Conservation (phyloP, 2,797 vertebrate genomes). For the Eremophila alpestris region DNA sequence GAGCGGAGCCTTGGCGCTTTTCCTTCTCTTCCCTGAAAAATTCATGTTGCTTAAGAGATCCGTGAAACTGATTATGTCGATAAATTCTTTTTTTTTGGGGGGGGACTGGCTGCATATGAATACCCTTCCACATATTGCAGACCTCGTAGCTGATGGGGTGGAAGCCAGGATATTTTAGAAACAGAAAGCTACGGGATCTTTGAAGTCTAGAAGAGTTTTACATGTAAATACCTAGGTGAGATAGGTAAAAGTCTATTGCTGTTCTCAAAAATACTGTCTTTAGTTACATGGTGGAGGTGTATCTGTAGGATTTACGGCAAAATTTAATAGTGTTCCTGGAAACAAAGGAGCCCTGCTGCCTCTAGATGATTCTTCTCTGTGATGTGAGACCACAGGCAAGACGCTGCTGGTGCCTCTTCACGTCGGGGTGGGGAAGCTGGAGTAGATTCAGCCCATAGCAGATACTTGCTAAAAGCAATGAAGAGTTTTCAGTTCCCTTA, state of each 20-base stretch:
- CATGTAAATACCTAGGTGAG: not conserved
- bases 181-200: not conserved
- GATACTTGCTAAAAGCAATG: not conserved
- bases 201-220: not conserved
- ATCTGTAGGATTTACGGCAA: not conserved
- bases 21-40: not conserved
- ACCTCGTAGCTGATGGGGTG: not conserved
- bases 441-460: not conserved
- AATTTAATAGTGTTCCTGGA: not conserved
- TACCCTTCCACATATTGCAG: not conserved
- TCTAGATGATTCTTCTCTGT: not conserved
- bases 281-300: fast-evolving
- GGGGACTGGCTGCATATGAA: not conserved
- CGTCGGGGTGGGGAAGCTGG: not conserved
- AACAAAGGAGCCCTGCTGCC: not conserved
- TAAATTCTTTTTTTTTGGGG: not conserved
- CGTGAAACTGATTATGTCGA: not conserved
- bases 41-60: not conserved
- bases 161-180: not conserved
- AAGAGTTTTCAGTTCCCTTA: not conserved
- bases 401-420: not conserved
- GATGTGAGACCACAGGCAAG: not conserved
- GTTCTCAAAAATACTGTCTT: not conserved
- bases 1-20: not conserved
- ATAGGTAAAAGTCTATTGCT: not conserved